Percentiles rank a stretch among this genome's conserved stretches.
These are phyloP conservation scores for Pseudomyrmex concolor DNA, from an alignment of 1,140 invertebrate species.

Conservation along the genomic window DNA sequence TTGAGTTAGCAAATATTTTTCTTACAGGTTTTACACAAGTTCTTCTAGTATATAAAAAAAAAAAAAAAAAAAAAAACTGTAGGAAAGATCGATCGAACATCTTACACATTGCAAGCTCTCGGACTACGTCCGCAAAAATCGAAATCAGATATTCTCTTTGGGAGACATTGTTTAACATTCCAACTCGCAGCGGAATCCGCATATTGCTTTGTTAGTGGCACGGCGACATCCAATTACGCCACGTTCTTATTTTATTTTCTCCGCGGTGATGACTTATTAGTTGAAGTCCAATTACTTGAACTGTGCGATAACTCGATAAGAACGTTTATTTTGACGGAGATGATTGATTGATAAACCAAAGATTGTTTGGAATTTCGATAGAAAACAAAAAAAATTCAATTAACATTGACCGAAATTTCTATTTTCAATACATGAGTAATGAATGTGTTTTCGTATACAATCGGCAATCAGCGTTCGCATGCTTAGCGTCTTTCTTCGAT, in stretches of 20 bases:
- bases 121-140: conserved; percentile 50
- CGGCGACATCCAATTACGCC: conserved; percentile 21
- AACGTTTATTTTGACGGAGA: conserved; percentile 8
- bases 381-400: neutral
- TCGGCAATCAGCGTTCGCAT: neutral
- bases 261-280: neutral
- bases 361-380: too few relatives aligned
- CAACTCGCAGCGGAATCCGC: conserved; percentile 38
- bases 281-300: conserved; percentile 9
- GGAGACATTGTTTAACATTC: conserved; percentile 60
- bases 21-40: too few relatives aligned
- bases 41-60: neutral
- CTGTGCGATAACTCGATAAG: neutral
- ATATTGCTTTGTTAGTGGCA: conserved; percentile 34
- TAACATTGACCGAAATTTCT: conserved; percentile 19
- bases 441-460: neutral
- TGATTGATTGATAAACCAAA: neutral
- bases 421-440: neutral
- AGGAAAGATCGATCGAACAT: neutral
- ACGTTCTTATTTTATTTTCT: conserved; percentile 21
- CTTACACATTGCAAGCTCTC: neutral
- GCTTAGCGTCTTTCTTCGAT: conserved; percentile 12
- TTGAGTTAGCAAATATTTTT: too few relatives aligned
- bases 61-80: neutral
- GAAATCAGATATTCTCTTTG: conserved; percentile 43